These are phyloP conservation scores for Agapornis canus DNA, from an alignment of 2,797 vertebrate species.

Conservation along the genomic window DNA sequence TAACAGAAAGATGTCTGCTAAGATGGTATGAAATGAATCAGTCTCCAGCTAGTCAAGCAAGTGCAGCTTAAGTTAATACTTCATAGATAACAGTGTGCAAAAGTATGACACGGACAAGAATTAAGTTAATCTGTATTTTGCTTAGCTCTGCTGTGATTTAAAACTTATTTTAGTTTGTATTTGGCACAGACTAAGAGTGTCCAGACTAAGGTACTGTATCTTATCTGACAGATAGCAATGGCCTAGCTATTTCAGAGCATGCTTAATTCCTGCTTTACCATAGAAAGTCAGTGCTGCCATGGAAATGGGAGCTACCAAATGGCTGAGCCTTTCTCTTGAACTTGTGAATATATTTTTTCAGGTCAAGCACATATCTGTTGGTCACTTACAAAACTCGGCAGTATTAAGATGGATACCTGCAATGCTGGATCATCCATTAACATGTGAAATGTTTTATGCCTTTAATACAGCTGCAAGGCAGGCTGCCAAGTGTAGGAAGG, in stretches of 20 bases:
- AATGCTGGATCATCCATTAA: not conserved
- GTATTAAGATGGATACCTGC: not conserved
- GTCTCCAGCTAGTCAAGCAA: not conserved
- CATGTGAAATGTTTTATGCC: not conserved
- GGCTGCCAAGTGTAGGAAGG: not conserved
- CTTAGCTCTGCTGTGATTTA: not conserved
- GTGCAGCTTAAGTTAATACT: not conserved
- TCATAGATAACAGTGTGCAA: not conserved
- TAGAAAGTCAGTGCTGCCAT: not conserved
- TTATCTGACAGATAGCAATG: not conserved
- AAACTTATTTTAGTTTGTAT: not conserved
- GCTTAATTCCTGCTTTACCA: not conserved
- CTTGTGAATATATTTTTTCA: not conserved
- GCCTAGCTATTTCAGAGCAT: not conserved
- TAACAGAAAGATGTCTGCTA: not conserved
- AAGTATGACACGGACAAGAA: not conserved
- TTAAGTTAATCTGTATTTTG: not conserved
- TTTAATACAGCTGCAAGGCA: constrained; percentile 1
- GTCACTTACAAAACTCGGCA: not conserved
- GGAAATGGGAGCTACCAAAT: not conserved
- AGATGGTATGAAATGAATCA: not conserved
- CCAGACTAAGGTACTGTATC: not conserved
- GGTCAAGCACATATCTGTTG: rapidly evolving
- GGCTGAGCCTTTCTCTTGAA: not conserved
- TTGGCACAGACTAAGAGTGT: not conserved